Percentiles rank a stretch among this genome's conserved stretches.
These are phyloP conservation scores for Microchrysa polita DNA, from an alignment of 2,888 invertebrate genomes.

Conservation along the genomic window DNA sequence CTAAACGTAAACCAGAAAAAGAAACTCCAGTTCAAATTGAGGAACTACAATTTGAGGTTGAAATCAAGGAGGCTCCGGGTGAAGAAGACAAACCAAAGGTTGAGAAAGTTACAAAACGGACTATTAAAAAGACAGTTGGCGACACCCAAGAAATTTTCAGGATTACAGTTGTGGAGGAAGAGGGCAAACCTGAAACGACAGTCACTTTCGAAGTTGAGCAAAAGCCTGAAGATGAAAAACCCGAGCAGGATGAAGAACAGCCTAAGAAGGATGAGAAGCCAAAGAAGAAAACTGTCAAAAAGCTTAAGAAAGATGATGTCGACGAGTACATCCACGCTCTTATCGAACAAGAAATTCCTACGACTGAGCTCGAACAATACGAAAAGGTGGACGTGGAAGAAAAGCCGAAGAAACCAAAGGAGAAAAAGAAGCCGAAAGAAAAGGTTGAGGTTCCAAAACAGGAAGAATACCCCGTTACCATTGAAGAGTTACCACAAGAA, in stretches of 20 bases:
- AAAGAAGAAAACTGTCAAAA: constrained; percentile 56
- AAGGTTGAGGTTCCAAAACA: constrained; percentile 8
- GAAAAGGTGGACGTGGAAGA: constrained; percentile 55
- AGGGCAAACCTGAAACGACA: constrained; percentile 57
- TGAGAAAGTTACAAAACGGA: constrained; percentile 63
- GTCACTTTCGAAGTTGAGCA: constrained; percentile 55
- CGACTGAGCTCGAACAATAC: constrained; percentile 63
- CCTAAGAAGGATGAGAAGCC: constrained; percentile 48
- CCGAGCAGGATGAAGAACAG: not conserved
- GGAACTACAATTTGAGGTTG: constrained; percentile 63
- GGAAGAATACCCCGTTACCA: not conserved
- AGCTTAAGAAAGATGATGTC: constrained; percentile 59
- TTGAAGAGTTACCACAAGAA: constrained; percentile 55
- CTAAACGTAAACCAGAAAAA: constrained; percentile 46
- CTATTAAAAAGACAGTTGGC: constrained; percentile 62
- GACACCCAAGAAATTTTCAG: constrained; percentile 61
- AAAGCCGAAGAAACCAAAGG: constrained; percentile 37
- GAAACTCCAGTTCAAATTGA: constrained; percentile 54
- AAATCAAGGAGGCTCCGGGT: constrained; percentile 61
- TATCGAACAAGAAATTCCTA: constrained; percentile 63
- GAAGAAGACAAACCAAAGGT: constrained; percentile 62
- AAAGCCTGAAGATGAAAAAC: constrained; percentile 5
- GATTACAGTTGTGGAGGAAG: constrained; percentile 59
- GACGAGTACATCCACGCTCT: constrained; percentile 63
- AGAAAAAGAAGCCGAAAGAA: constrained; percentile 30